These are phyloP conservation scores for Arizona elegans DNA, from an alignment of 2,113 vertebrate species.

Conservation along the genomic window DNA sequence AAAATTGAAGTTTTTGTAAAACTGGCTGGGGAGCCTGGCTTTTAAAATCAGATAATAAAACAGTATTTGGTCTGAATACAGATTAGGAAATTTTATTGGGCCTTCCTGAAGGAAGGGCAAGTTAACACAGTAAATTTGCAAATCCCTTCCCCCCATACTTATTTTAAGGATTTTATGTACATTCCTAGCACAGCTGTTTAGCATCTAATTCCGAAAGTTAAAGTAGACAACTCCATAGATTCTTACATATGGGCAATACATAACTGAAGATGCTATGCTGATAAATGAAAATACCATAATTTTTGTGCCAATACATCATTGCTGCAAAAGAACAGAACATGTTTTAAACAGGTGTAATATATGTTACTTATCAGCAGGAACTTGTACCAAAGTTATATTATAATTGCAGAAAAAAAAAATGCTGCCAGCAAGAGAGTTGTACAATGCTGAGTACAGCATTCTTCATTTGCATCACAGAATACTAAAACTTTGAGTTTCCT, in stretches of 20 bases:
- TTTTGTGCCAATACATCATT: not conserved
- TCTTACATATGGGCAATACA: not conserved
- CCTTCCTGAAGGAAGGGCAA: not conserved
- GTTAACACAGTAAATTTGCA: not conserved
- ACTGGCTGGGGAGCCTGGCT: not conserved
- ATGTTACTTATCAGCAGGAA: not conserved
- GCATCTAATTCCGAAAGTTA: not conserved
- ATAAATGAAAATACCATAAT: not conserved
- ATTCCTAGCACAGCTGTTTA: not conserved
- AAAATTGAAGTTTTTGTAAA: conserved; percentile 14
- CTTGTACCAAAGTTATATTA: not conserved
- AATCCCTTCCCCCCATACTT: not conserved
- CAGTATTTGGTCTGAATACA: conserved; percentile 1
- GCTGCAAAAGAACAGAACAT: not conserved
- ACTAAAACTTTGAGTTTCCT: not conserved
- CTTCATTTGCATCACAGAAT: not conserved
- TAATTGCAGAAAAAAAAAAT: not conserved
- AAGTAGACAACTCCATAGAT: not conserved
- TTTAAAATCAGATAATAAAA: conserved; percentile 1
- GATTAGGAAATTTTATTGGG: conserved; percentile 4
- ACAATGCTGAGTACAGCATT: not conserved
- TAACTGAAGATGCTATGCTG: not conserved
- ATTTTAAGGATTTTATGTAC: not conserved
- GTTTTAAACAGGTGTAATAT: not conserved
- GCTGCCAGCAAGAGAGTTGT: not conserved